Base-by-base conservation (phyloP, 2,888 invertebrate species). In the Synergus itoensis region DNA sequence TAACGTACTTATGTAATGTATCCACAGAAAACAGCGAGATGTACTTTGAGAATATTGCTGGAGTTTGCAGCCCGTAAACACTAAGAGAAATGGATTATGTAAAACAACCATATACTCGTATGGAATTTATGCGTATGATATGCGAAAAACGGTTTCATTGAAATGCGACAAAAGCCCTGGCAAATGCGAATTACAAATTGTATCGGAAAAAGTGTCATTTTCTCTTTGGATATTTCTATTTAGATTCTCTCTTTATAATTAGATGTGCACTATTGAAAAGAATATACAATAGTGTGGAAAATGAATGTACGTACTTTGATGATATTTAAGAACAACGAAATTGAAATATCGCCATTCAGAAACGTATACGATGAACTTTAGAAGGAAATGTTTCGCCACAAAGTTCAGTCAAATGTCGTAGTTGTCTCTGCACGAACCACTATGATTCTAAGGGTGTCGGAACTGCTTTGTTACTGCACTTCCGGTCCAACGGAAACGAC, bases 361-460 rank as follows among this genome's bases (percentile, higher is more conserved):
- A 73, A 53, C 36, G 16, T 48, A 36, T 36, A 16, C 2, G 28
- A 8, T 73, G 86, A 87, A 89, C 87, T 87, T 88, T 86, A 76
- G 77, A 81, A 80, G 81, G 86, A 86, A 89, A 88, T 88, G 86
- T 83, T 84, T 80, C 80, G 81, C 86, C 85, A 81, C 85, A 90
- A 89, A 90, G 90, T 90, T 90, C 88, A 89, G 87, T 86, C 87
- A 90, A 90, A 90, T 90, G 90, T 90, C 75, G 73, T 62, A 79
- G 79, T 80, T 81, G 81, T 80, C 81, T 79, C 81, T 73, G 16
- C 16, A n/a, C 36, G n/a, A 16, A 73, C 28, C n/a, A 36, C 9
- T 11, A 4, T 83, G 85, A 82, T 80, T 80, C 78, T 81, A 77
- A 79, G 81, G 85, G 84, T 84, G 85, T 77, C 88, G 87, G 86